These are phyloP conservation scores for Thymallus thymallus DNA, from an alignment of 2,113 vertebrate species.

Conservation along the genomic window DNA sequence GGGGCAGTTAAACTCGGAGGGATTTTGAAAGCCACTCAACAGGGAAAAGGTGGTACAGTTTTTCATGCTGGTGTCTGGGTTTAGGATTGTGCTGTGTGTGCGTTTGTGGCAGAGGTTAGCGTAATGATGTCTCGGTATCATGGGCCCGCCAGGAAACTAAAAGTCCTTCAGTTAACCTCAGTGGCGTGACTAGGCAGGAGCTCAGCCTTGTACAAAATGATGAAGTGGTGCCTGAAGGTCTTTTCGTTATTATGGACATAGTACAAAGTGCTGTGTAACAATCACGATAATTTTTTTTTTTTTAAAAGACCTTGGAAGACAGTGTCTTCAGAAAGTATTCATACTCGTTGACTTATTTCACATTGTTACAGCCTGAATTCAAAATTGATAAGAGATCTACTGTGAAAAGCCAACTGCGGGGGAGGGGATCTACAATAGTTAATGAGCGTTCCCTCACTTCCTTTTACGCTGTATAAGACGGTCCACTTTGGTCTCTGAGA, in stretches of 20 bases:
- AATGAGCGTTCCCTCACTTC: slow-evolving; percentile 62
- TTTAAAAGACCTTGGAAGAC: slow-evolving; percentile 7
- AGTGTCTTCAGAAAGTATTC: too few species aligned
- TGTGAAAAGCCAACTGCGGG: too few species aligned
- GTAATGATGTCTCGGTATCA: background rate
- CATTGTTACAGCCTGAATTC: too few species aligned
- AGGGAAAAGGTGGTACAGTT: background rate
- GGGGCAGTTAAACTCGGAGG: slow-evolving; percentile 3
- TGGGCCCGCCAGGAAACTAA: background rate
- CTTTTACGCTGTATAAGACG: slow-evolving; percentile 45
- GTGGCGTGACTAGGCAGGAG: background rate
- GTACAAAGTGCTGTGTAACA: slow-evolving; percentile 75
- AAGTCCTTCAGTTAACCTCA: background rate
- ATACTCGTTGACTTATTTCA: too few species aligned
- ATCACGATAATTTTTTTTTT: too few species aligned
- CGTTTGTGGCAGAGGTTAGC: slow-evolving; percentile 3
- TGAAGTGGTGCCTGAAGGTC: slow-evolving; percentile 44
- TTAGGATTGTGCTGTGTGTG: slow-evolving; percentile 43
- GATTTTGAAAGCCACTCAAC: slow-evolving; percentile 15
- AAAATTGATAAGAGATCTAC: too few species aligned
- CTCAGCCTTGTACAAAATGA: slow-evolving; percentile 59
- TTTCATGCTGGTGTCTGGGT: slow-evolving; percentile 6
- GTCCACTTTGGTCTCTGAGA: slow-evolving; percentile 66
- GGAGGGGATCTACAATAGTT: slow-evolving; percentile 23
- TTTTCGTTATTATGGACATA: slow-evolving; percentile 43